A percentile compares a stretch with the other conserved stretches of the same genome.
These are phyloP conservation scores for Xenus cinereus DNA, from an alignment of 2,113 vertebrate species.

Conservation along the genomic window DNA sequence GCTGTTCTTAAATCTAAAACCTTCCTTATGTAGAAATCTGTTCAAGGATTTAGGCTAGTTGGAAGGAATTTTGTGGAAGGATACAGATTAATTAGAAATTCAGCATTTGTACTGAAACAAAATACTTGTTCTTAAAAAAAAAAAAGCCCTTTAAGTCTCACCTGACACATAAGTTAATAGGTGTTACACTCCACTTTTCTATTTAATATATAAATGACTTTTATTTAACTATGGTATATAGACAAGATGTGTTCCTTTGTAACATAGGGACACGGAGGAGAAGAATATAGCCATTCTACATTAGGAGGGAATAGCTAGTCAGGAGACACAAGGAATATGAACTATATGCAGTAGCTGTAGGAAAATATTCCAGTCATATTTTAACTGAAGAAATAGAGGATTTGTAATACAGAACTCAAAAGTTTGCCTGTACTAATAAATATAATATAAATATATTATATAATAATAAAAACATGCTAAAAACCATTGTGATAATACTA, in stretches of 20 bases:
- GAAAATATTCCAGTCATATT: neutral
- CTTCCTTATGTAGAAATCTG: neutral
- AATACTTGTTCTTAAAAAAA: neutral
- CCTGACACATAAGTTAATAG: neutral
- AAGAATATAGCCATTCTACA: neutral
- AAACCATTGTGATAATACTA: neutral
- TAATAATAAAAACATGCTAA: neutral
- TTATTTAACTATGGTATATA: neutral
- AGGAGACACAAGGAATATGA: neutral
- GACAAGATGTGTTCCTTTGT: neutral
- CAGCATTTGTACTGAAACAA: neutral
- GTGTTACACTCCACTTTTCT: neutral
- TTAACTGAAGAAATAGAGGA: neutral
- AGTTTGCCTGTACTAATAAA: neutral
- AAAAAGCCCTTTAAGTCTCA: rapidly evolving
- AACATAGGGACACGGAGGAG: neutral
- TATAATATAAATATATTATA: too few relatives aligned
- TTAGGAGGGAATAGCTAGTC: neutral
- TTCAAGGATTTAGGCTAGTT: neutral
- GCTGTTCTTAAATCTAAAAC: neutral
- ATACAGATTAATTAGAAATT: neutral
- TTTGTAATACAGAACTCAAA: neutral
- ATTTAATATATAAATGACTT: neutral
- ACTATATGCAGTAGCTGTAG: neutral
- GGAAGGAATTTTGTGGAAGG: neutral